Base-by-base conservation (phyloP, 2,113 vertebrate genomes). In the Phrynosoma blainvillii region DNA sequence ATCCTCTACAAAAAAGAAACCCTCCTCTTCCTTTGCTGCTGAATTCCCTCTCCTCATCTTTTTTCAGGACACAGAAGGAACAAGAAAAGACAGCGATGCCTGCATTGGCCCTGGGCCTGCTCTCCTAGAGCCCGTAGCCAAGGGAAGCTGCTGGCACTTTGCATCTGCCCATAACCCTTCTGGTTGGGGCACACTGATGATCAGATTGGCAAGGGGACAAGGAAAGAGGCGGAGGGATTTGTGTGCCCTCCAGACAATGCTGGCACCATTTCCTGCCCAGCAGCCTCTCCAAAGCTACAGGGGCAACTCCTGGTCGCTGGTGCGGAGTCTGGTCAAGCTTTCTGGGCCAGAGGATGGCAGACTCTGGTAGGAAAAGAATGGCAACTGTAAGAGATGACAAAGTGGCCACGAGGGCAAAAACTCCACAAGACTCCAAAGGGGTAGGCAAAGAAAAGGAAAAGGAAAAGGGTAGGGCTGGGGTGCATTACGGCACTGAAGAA, bases 201-300 rank as follows among this genome's bases (percentile, higher is more conserved):
- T 68, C 76, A 74, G n/a, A 78, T 21, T 88, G 87, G 81, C 81
- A 54, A 71, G 62, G 74, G 42, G 74, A 84, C 59, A n/a, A 59
- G 9, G 75, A 84, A 77, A 42, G 82, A 74, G 25, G 73, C 10
- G 25, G 87, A 54, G 87, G 47, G 73, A 40, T 27, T n/a, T 27
- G 42, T 25, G 16, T 4, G 16, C 59, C 36, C 65, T 47, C 32
- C 25, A 77, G 23, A 83, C 78, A 80, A 80, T 87, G 68, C 77
- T 87, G 85, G 78, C 77, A 87, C 79, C 11, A 74, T 59, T 87
- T 80, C 85, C 66, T 81, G 47, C 78, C 47, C 78, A 73, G 66
- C 54, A 87, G 71, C 66, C 68, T 59, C 76, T 59, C 32, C 54
- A 59, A 73, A 62, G 65, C 68, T 30, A 71, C 13, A 71, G 47